Base-by-base conservation (phyloP, 2,888 invertebrate genomes). In the Mesochorus sp. region DNA sequence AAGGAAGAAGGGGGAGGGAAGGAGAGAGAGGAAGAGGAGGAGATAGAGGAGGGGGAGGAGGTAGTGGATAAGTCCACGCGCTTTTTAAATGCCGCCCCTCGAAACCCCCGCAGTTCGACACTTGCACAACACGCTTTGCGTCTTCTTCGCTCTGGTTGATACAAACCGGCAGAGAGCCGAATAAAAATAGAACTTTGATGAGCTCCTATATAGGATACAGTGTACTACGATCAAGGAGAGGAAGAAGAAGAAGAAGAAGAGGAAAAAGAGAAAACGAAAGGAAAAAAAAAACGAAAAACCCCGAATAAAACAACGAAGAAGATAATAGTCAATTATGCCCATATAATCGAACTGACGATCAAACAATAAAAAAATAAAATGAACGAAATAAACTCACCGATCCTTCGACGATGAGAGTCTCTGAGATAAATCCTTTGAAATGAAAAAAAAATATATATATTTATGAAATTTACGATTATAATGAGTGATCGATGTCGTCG, bases 111-210 rank as follows among this genome's bases (percentile, higher is more conserved):
- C 66, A 21, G 83, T 86, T 89, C 87, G 88, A 89, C 89, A 89
- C 89, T 90, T 88, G 89, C 90, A 89, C 89, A 89, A 89, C 88
- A 88, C 86, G 53, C 49, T 17, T 19, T 14, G 12, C 31, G 62
- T 78, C 64, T 68, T 42, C 17, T 67, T 70, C 24, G 31, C 74
- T 70, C 68, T 84, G 82, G 83, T 83, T 85, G 47, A 70, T 47
- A 49, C 26, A 34, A 87, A 88, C 86, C 86, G 87, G 86, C 84
- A 84, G 84, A 80, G 81, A 82, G 80, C 81, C 84, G 84, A 80
- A 83, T 83, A 84, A 84, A 82, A 84, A 85, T 83, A 82, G 83
- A 78, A 73, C 78, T 61, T 80, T 77, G 72, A 81, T 59, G 80
- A 81, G 77, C 81, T 80, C 68, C 53, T 6, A 74, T 76, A 66